A percentile compares a stretch with the other conserved stretches of the same genome.
These are phyloP conservation scores for Neogobius melanostomus DNA, from an alignment of 2,113 vertebrate genomes.

Conservation along the genomic window DNA sequence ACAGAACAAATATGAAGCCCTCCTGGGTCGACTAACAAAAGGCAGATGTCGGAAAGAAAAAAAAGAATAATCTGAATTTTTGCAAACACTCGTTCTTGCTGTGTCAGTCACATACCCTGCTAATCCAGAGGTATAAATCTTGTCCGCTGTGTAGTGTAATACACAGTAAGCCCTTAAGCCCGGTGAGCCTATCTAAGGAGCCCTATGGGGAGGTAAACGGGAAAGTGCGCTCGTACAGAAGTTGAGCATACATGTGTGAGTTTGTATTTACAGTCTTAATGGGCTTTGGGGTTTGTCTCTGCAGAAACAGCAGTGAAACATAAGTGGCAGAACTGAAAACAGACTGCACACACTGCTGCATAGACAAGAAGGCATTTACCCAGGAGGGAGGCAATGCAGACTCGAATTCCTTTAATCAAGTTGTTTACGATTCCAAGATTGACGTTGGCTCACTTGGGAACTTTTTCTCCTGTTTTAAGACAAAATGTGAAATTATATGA, in stretches of 20 bases:
- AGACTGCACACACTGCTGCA: slow-evolving; percentile 29
- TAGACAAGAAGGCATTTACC: slow-evolving; percentile 41
- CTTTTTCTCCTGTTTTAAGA: slow-evolving; percentile 72
- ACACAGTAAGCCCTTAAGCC: slow-evolving; percentile 56
- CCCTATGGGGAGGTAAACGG: slow-evolving; percentile 29
- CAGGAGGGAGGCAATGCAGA: slow-evolving; percentile 53
- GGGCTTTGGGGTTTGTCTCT: slow-evolving; percentile 53
- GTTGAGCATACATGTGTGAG: slow-evolving; percentile 34
- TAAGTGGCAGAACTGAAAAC: slow-evolving; percentile 66
- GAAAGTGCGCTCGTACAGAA: slow-evolving; percentile 14
- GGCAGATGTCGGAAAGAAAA: slow-evolving; percentile 20
- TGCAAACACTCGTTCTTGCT: slow-evolving; percentile 30
- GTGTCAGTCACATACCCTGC: slow-evolving; percentile 34
- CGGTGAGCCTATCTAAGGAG: slow-evolving; percentile 36
- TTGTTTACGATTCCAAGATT: slow-evolving; percentile 70
- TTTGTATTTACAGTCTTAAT: slow-evolving; percentile 51
- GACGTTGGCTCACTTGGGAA: slow-evolving; percentile 66
- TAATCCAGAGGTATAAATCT: slow-evolving; percentile 49
- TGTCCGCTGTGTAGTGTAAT: slow-evolving; percentile 45
- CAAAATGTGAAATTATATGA: slow-evolving; percentile 77
- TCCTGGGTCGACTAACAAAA: slow-evolving; percentile 47
- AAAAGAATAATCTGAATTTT: slow-evolving; percentile 23
- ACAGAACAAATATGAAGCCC: slow-evolving; percentile 39
- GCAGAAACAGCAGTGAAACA: slow-evolving; percentile 38
- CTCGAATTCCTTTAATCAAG: slow-evolving; percentile 76